Percentiles rank a stretch among this genome's conserved stretches.
Conservation (phyloP, 2,888 invertebrate species). For the Drosophila kambysellisi region DNA sequence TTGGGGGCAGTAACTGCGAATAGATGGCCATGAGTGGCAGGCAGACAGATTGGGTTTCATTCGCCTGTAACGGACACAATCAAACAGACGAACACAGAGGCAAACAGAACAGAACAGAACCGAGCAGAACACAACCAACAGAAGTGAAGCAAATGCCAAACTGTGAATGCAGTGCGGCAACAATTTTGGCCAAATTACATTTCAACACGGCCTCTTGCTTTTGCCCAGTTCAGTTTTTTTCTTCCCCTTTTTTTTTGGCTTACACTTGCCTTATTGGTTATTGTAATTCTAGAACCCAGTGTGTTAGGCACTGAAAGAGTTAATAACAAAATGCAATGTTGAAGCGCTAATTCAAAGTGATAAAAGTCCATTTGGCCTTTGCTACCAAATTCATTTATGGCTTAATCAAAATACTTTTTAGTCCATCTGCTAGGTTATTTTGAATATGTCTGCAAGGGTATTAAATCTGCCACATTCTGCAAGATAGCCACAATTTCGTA, state of each 20-base stretch:
- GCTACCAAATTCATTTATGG: not conserved
- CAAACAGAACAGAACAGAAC: constrained; percentile 7
- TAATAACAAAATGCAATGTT: not conserved
- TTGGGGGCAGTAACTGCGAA: constrained; percentile 14
- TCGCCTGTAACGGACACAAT: constrained; percentile 58
- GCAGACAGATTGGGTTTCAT: constrained; percentile 81
- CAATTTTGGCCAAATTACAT: constrained; percentile 79
- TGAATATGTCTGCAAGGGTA: constrained; percentile 6
- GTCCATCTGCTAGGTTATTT: not conserved
- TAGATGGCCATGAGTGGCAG: constrained; percentile 60
- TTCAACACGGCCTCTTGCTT: constrained; percentile 74
- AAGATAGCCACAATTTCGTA: constrained; percentile 1
- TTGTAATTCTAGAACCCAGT: not conserved
- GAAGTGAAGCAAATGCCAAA: constrained; percentile 50
- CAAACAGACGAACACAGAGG: constrained; percentile 17
- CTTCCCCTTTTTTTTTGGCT: constrained; percentile 1
- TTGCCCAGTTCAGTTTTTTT: constrained; percentile 31
- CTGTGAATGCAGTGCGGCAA: constrained; percentile 59
- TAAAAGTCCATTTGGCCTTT: not conserved
- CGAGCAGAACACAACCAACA: not conserved
- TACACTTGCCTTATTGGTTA: constrained; percentile 30
- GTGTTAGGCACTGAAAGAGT: not conserved
- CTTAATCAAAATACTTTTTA: not conserved
- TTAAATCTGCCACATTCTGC: constrained; percentile 2
- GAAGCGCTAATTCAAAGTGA: not conserved